Evolutionary conservation across 2,113 vertebrate species (phyloP), one percentile per base, ranked within the genome.

Genomic region (Steatornis caripensis): DNA sequence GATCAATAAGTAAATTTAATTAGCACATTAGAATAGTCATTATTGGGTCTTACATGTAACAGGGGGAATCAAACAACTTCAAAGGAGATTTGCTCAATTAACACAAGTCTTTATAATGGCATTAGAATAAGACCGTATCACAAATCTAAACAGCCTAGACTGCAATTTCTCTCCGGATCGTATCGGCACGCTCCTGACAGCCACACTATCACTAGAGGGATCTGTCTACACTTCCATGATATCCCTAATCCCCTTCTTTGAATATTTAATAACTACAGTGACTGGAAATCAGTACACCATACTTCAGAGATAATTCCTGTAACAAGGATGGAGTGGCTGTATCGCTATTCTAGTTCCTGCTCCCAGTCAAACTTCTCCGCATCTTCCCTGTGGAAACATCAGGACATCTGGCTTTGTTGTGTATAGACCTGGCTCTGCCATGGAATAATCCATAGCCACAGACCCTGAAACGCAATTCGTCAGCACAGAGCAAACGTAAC

Each of bases 1-100:
- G 86, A 97, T 96, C 94, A 92, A 97, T 96, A 95, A 93, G 95
- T 95, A 89, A 81, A 95, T 97, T 78, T 84, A 97, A 95, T 95
- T 93, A 95, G 85, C 54, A 83, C 91, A 74, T 95, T 78, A 87
- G 76, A 95, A 93, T 78, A 80, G 91, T 55, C 61, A 87, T 96
- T 92, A 95, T 61, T 72, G 80, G 75, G 36, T 87, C 66, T 94
- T 76, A 90, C 46, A 71, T 20, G 0, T 69, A 93, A 95, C 5
- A 8, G 66, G 14, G 26, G 41, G 87, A 90, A 94, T 65, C 78
- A 90, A 97, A 90, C 76, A 62, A 84, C 82, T 96, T 90, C 89
- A 81, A 86, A 95, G 87, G 93, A 83, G 78, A 95, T 89, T 85
- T 78, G 37, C 37, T 89, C 79, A 95, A 96, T 96, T 95, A 96